phyloP scores from a whole-genome alignment of 2,113 vertebrate species.

The Hippocampus guttulatus region DNA sequence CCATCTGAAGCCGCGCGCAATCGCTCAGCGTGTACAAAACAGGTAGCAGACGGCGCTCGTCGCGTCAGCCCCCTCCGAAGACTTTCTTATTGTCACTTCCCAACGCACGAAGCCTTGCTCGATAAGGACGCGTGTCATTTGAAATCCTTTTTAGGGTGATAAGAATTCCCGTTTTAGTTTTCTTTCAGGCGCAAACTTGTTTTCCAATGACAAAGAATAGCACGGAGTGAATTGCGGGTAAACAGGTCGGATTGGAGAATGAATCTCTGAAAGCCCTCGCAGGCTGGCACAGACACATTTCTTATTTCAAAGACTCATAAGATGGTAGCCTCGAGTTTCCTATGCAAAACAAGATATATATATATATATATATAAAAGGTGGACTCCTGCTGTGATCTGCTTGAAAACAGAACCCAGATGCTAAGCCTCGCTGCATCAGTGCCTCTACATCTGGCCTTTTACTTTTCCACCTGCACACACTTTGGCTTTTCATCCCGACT shows the following conservation, averaged over 20 bases:
- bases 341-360: background rate
- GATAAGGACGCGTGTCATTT: background rate
- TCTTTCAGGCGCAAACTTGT: background rate
- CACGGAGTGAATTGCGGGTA: too few species aligned
- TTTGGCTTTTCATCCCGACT: too few species aligned
- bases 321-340: background rate
- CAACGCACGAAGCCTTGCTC: background rate
- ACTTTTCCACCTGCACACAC: background rate
- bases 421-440: background rate
- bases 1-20: background rate
- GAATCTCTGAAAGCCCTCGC: background rate
- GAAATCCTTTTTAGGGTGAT: background rate
- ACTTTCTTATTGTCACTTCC: background rate
- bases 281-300: background rate
- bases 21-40: background rate
- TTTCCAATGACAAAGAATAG: too few species aligned
- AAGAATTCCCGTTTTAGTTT: background rate
- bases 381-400: background rate
- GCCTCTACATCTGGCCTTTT: slow-evolving; percentile 1
- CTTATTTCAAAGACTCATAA: slow-evolving; percentile 2
- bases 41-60: background rate
- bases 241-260: too few species aligned
- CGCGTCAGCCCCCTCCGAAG: background rate
- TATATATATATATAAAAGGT: background rate
- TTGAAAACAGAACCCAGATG: background rate